Evolutionary conservation across 2,113 vertebrate genomes (phyloP), one percentile per base, ranked within the genome.

Genomic region (Eolophus roseicapilla): DNA sequence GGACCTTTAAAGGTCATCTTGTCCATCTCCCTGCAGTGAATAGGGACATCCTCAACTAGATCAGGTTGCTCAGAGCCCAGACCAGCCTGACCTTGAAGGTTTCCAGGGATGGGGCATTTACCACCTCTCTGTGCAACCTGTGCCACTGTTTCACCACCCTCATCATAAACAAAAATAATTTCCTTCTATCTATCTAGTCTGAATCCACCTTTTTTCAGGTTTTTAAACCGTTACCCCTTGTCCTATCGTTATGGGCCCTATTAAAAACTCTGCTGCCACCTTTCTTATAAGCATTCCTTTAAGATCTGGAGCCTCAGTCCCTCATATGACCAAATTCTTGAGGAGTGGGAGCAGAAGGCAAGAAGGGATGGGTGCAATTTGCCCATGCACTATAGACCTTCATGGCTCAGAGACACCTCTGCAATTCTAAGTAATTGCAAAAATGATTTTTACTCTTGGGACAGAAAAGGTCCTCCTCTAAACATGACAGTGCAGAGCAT

Each of bases 11-110:
- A 62, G 3, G 0, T 0, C 62, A 47, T 17, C 19, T 12, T 0
- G 1, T 50, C 0, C 21, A 49, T 15, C 1, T 4, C 3, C 16
- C 21, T 64, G 44, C 31, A 5, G 4, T 5, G 24, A 21, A 3
- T 39, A 52, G 46, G 35, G 46, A 70, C 80, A 62, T 1, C 44
- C 57, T 0, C 33, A 35, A 29, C 33, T 2, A 0, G 1, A 37
- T 17, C 53, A 90, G 52, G 27, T 0, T 59, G 20, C 27, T 73
- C 47, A 69, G 35, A 90, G 6, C 8, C 23, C 11, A 0, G 0
- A 47, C 46, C 50, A 93, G 0, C 8, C 33, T 50, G 23, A 11
- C 11, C 13, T 35, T 4, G 73, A 29, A 7, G 28, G n/a, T 13
- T 63, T 1, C 41, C 57, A 59, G 33, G 25, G 37, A 31, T 55